Evolutionary conservation across 2,888 invertebrate genomes (phyloP).

Genomic region (Caprella mutica): DNA sequence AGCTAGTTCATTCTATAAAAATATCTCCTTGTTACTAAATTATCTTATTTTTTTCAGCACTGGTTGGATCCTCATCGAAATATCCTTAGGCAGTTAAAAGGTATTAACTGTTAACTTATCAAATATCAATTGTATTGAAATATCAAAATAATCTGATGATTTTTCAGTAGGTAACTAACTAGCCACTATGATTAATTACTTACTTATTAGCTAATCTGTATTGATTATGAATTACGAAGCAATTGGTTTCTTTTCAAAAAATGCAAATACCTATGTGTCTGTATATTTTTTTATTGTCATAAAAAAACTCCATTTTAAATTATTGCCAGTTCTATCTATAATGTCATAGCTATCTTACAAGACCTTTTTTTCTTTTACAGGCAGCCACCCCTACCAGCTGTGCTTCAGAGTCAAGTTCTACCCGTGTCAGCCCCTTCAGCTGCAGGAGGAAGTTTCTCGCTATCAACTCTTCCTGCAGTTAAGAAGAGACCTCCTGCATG

Average conservation of each 20-base stretch:
- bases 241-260: not conserved
- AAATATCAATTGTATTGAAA: too few species aligned
- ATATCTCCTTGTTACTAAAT: too few species aligned
- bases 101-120: too few species aligned
- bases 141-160: too few species aligned
- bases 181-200: too few species aligned
- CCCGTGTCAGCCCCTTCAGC: constrained; percentile 81
- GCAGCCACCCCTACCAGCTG: constrained; percentile 79
- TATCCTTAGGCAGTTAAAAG: constrained; percentile 82
- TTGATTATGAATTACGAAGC: not conserved
- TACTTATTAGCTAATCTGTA: not conserved
- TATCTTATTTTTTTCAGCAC: constrained; percentile 54
- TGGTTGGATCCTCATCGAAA: constrained; percentile 87
- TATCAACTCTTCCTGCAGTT: constrained; percentile 90
- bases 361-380: constrained; percentile 46
- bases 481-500: constrained; percentile 86
- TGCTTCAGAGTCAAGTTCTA: constrained; percentile 97
- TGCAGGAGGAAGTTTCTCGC: constrained; percentile 87
- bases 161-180: too few species aligned
- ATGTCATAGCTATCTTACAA: not conserved
- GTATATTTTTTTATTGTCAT: too few species aligned
- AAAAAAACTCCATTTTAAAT: too few species aligned
- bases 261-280: too few species aligned
- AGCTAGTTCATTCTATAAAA: too few species aligned
- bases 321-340: too few species aligned